Evolutionary conservation across 2,113 vertebrate genomes (phyloP).

Genomic region (Alexandromys fortis): DNA sequence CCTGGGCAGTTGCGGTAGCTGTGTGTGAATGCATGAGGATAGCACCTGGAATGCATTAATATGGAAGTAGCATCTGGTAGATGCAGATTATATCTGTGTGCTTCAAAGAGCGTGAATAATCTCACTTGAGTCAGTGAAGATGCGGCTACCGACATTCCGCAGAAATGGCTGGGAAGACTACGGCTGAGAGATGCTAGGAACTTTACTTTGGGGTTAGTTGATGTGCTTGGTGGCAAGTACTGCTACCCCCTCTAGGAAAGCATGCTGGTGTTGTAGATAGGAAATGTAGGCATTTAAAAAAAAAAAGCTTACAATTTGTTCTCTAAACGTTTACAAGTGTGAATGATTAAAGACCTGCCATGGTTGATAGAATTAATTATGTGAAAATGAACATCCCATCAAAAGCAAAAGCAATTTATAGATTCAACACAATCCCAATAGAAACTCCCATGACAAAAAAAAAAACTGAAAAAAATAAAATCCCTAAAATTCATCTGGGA

Average conservation of each 20-base stretch:
- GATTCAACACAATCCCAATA: not conserved
- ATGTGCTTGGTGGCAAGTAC: accelerated
- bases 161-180: not conserved
- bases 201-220: not conserved
- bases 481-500: not conserved
- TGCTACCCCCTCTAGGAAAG: not conserved
- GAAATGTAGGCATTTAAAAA: not conserved
- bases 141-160: not conserved
- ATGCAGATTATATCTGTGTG: not conserved
- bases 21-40: not conserved
- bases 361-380: not conserved
- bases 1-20: not conserved
- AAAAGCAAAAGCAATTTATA: not conserved
- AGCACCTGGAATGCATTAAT: not conserved
- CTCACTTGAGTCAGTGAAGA: not conserved
- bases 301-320: not conserved
- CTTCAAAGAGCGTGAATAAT: not conserved
- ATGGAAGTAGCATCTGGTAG: not conserved
- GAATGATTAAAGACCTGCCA: not conserved
- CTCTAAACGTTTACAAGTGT: not conserved
- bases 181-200: not conserved
- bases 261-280: not conserved
- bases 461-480: not conserved
- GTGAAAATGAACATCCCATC: not conserved
- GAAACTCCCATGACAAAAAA: not conserved